Conservation (phyloP, 2,797 vertebrate species). For the Cyprinodon diabolis region DNA sequence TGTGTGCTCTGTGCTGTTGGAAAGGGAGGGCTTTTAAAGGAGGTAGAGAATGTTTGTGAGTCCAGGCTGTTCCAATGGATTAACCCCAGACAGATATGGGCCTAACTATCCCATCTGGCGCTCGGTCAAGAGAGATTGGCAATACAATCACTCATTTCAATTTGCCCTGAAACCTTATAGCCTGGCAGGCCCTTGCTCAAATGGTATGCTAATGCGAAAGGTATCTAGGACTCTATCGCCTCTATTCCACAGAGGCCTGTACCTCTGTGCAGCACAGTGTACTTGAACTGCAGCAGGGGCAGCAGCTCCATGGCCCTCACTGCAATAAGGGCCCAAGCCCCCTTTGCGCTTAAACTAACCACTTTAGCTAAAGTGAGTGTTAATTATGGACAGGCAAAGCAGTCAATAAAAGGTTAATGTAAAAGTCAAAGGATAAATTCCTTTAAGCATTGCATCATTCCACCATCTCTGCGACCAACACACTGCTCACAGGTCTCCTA, state of each 20-base stretch:
- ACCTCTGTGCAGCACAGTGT: constrained; percentile 63
- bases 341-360: constrained; percentile 89
- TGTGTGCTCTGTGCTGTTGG: constrained; percentile 24
- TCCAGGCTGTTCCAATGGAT: constrained; percentile 80
- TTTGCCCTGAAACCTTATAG: constrained; percentile 86
- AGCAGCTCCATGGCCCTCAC: constrained; percentile 46
- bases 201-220: constrained; percentile 86
- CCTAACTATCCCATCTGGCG: constrained; percentile 84
- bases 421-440: constrained; percentile 99
- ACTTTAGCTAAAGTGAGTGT: constrained; percentile 99
- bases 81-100: constrained; percentile 84
- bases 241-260: constrained; percentile 75
- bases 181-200: constrained; percentile 75
- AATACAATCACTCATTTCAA: constrained; percentile 88
- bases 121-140: constrained; percentile 84
- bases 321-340: constrained; percentile 63
- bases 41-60: constrained; percentile 70
- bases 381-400: constrained; percentile 99
- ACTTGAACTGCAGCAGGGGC: constrained; percentile 74
- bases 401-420: constrained; percentile 99
- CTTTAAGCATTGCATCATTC: constrained; percentile 97
- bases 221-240: constrained; percentile 80
- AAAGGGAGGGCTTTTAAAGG: constrained; percentile 17
- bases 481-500: constrained; percentile 87
- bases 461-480: constrained; percentile 91